Conservation (phyloP, 1,140 invertebrate species). For the Microplitis demolitor region DNA sequence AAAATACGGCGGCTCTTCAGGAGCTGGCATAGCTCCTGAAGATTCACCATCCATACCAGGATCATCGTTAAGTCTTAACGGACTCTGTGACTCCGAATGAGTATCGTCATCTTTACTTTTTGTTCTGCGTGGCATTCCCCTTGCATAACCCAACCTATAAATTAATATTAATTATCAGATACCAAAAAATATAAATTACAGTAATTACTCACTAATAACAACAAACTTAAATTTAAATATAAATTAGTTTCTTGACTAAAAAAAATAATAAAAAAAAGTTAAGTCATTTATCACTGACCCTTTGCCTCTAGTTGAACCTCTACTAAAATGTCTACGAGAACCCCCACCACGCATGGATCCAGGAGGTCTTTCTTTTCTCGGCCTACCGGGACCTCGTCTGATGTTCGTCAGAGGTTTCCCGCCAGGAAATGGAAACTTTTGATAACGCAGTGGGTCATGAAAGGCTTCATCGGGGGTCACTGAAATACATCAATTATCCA, state of each 20-base stretch:
- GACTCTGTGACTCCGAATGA: constrained; percentile 59
- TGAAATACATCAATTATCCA: constrained; percentile 33
- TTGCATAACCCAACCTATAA: constrained; percentile 52
- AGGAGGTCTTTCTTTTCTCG: constrained; percentile 68
- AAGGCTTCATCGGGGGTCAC: constrained; percentile 57
- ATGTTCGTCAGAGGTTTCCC: constrained; percentile 66
- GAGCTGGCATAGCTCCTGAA: constrained; percentile 56
- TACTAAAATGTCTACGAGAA: constrained; percentile 52
- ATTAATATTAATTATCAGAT: not conserved
- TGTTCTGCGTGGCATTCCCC: constrained; percentile 54
- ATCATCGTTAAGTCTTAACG: constrained; percentile 55
- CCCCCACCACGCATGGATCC: constrained; percentile 48
- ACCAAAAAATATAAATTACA: not conserved
- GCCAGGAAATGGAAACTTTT: constrained; percentile 59
- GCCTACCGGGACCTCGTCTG: constrained; percentile 72
- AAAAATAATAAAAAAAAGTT: not conserved
- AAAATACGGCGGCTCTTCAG: constrained; percentile 76
- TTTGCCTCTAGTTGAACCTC: constrained; percentile 55
- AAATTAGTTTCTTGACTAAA: not conserved
- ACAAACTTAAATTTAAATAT: not conserved
- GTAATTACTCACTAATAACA: not conserved
- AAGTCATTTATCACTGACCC: constrained; percentile 37
- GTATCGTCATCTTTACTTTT: constrained; percentile 61
- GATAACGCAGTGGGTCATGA: constrained; percentile 54
- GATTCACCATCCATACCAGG: constrained; percentile 50